Conservation (phyloP, 2,113 vertebrate genomes). For the Candoia aspera region DNA sequence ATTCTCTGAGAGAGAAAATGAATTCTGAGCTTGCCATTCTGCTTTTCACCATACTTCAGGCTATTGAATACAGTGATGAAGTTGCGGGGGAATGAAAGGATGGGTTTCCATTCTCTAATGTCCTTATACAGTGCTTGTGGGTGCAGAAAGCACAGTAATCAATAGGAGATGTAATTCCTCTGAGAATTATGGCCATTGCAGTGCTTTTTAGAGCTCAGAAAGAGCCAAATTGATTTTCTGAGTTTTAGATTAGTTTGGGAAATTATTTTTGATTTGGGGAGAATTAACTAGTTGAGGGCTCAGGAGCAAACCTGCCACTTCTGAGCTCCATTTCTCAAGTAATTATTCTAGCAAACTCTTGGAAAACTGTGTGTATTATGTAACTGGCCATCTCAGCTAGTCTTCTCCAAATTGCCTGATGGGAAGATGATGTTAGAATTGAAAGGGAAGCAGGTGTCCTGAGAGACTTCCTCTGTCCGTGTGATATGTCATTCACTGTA, state of each 20-base stretch:
- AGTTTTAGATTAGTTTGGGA: neutral
- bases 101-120: neutral
- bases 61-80: neutral
- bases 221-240: neutral
- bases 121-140: neutral
- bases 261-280: neutral
- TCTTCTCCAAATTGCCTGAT: neutral
- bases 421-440: neutral
- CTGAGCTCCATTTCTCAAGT: neutral
- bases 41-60: neutral
- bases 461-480: neutral
- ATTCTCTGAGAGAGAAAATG: neutral
- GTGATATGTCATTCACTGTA: neutral
- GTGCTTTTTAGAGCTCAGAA: neutral
- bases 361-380: neutral
- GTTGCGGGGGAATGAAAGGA: neutral
- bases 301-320: neutral
- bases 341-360: neutral
- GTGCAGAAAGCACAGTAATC: neutral
- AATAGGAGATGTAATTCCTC: neutral
- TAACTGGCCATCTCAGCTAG: neutral
- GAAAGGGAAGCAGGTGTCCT: neutral
- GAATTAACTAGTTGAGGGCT: neutral
- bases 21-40: neutral
- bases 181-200: neutral